Percentiles rank a stretch among this genome's conserved stretches.
phyloP scores from a whole-genome alignment of 2,113 vertebrate genomes.

The Phoxinus phoxinus region DNA sequence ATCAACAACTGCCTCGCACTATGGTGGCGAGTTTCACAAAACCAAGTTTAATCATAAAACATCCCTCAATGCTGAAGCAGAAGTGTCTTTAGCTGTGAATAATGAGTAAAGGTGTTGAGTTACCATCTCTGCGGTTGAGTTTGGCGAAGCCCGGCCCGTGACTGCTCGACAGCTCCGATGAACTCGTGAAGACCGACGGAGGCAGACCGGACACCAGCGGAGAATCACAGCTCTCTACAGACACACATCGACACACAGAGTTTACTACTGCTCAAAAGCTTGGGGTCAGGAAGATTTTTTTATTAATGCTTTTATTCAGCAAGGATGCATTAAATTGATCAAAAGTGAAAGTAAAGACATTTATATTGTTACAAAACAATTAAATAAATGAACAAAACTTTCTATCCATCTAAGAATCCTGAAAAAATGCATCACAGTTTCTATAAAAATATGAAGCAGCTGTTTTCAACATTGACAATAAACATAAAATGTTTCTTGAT shows the following conservation, averaged over 20 bases:
- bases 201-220: slow-evolving; percentile 81
- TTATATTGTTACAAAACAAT: too few relatives aligned
- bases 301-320: not conserved
- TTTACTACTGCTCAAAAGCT: not conserved
- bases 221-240: slow-evolving; percentile 86
- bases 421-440: not conserved
- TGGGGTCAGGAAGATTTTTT: not conserved
- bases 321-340: not conserved
- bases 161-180: slow-evolving; percentile 82
- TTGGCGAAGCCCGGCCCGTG: slow-evolving; percentile 86
- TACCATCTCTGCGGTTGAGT: slow-evolving; percentile 90
- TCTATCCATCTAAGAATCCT: not conserved
- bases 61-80: not conserved
- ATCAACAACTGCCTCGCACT: not conserved
- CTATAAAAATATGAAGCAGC: not conserved
- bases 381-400: not conserved
- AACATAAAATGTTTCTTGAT: not conserved
- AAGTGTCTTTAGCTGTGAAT: not conserved
- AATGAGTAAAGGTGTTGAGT: slow-evolving; percentile 57
- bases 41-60: not conserved
- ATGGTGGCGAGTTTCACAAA: not conserved
- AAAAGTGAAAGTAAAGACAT: not conserved
- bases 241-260: slow-evolving; percentile 35
- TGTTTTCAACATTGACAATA: not conserved
- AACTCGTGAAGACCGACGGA: slow-evolving; percentile 86